Conservation (phyloP, 2,888 invertebrate species). For the Lepidocyrtoides sp. region DNA sequence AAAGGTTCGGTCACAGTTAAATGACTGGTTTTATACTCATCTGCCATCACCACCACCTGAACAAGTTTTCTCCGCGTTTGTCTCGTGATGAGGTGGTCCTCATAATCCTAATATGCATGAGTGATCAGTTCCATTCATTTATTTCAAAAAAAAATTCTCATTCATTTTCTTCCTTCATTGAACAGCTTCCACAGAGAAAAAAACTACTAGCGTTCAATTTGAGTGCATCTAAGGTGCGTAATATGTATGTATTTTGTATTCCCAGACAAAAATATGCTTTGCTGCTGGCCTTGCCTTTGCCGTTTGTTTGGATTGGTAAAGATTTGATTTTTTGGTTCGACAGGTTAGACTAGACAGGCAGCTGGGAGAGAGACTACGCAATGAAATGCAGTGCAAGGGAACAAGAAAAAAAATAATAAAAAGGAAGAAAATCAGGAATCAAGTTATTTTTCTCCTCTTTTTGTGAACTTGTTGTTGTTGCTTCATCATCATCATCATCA, state of each 20-base stretch:
- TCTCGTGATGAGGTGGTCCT: not conserved
- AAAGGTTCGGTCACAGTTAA: conserved; percentile 46
- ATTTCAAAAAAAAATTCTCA: conserved; percentile 21
- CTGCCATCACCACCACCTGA: not conserved
- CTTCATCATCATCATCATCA: not conserved
- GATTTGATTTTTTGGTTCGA: conserved; percentile 64
- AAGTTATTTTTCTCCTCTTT: conserved; percentile 72
- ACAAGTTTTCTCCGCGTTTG: conserved; percentile 73
- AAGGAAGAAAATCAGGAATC: conserved; percentile 79
- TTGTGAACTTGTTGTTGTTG: conserved; percentile 47
- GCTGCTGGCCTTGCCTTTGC: conserved; percentile 33
- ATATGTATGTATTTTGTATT: not conserved
- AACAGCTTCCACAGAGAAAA: not conserved
- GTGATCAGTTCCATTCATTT: conserved; percentile 70
- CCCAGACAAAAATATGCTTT: conserved; percentile 4
- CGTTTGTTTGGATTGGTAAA: conserved; percentile 24
- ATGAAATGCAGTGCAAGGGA: conserved; percentile 40
- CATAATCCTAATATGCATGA: conserved; percentile 27
- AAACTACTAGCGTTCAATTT: not conserved
- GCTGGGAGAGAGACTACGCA: conserved; percentile 50
- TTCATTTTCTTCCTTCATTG: conserved; percentile 28
- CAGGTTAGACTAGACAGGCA: conserved; percentile 78
- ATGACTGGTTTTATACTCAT: conserved; percentile 30
- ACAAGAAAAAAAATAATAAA: conserved; percentile 58
- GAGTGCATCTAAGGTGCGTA: not conserved